Percentiles rank a stretch among this genome's conserved stretches.
Conservation (phyloP, 2,113 vertebrate genomes). For the Tyto alba region DNA sequence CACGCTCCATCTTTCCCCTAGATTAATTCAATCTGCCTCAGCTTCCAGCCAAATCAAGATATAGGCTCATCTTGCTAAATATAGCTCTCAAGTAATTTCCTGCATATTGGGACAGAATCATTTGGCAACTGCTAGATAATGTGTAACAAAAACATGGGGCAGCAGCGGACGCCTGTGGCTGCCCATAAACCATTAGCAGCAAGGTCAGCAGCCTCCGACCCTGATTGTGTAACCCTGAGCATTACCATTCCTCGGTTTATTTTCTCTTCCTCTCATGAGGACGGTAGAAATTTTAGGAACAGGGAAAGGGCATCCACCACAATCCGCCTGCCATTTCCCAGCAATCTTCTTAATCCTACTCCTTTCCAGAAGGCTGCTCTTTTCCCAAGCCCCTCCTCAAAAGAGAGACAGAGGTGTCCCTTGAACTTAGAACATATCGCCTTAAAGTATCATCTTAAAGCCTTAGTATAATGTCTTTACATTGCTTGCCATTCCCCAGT, state of each 20-base stretch:
- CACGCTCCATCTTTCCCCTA: neutral
- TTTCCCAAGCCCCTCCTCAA: neutral
- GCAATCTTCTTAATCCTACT: slow-evolving; percentile 32
- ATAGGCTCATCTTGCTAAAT: slow-evolving; percentile 49
- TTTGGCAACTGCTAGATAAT: slow-evolving; percentile 11
- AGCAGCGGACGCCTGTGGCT: neutral
- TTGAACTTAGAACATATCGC: neutral
- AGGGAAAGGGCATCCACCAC: slow-evolving; percentile 38
- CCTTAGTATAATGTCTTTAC: slow-evolving; percentile 48
- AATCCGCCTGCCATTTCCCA: slow-evolving; percentile 14
- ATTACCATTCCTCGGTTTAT: slow-evolving; percentile 45
- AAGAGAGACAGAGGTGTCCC: neutral
- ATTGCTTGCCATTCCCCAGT: slow-evolving; percentile 6
- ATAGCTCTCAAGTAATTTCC: slow-evolving; percentile 50
- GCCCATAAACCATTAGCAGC: slow-evolving; percentile 54
- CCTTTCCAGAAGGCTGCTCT: neutral
- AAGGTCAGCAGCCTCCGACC: slow-evolving; percentile 59
- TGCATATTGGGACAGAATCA: slow-evolving; percentile 20
- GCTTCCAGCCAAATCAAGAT: slow-evolving; percentile 61
- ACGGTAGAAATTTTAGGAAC: slow-evolving; percentile 28
- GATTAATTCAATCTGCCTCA: slow-evolving; percentile 53
- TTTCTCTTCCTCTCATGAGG: slow-evolving; percentile 61
- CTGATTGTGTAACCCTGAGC: slow-evolving; percentile 56
- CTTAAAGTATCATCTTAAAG: slow-evolving; percentile 44
- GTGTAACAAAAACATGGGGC: slow-evolving; percentile 8